Base-by-base conservation (phyloP, 1,140 invertebrate genomes). In the Drosophila kepulauana region DNA sequence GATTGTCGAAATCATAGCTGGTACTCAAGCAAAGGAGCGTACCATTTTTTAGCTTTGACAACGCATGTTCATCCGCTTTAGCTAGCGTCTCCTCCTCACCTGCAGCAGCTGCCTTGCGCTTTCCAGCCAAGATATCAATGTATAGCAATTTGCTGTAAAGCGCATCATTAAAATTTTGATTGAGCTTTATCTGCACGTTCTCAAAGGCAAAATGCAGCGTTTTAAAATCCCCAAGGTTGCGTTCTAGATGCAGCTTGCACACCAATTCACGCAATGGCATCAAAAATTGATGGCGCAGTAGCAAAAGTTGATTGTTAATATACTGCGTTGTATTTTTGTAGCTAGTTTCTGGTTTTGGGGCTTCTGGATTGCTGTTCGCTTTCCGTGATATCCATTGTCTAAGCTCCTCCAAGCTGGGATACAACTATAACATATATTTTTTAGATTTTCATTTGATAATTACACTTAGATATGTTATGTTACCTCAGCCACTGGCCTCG, bases 21-120 rank as follows among this genome's bases (percentile, higher is more conserved):
- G 78, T 92, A 1, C 95, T 96, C 25, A 97, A 94, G 72, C 96
- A 94, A 0, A 97, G 79, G 6, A 97, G 92, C 0, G 96, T 95
- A 1, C 97, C 96, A 92, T 92, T 95, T 81, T 97, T 94, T 28
- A 97, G 94, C 3, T 75, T 56, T 1, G 77, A 28, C 28, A 62
- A 93, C 46, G 88, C n/a, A 7, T 76, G 80, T 7, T 90, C 46
- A 38, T 28, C 7, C 16, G 43, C 0, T 20, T 75, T 43, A 7
- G n/a, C 28, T 1, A 43, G 11, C 11, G 52, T 11, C 10, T 52
- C 6, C 10, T 38, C 7, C n/a, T n/a, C 33, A 20, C 4, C 11
- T 2, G 30, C 28, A 15, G 30, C 28, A 25, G 15, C 15, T 15
- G 51, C 10, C n/a, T 33, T 5, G 1, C 68, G 30, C 25, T 62